These are phyloP conservation scores for Oophaga pumilio DNA, from an alignment of 2,113 vertebrate species.

Conservation along the genomic window DNA sequence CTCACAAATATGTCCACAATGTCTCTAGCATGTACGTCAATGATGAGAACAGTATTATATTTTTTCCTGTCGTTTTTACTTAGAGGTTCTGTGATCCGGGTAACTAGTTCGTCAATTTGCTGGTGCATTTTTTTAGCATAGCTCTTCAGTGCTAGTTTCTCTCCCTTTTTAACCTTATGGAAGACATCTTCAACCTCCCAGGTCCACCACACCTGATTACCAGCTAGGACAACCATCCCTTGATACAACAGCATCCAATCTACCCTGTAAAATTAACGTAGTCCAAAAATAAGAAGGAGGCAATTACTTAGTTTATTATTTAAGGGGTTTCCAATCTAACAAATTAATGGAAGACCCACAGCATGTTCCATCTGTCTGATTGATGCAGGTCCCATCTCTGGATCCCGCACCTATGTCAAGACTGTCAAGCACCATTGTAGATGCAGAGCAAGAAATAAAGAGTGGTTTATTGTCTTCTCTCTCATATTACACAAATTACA, in stretches of 20 bases:
- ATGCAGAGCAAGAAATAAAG: too few species aligned
- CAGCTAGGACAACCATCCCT: slow-evolving; percentile 94
- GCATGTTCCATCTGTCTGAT: too few species aligned
- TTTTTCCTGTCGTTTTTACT: slow-evolving; percentile 88
- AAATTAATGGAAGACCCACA: too few species aligned
- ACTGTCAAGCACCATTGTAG: too few species aligned
- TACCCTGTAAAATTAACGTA: slow-evolving; percentile 70
- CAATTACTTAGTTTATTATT: not conserved
- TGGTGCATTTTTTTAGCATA: slow-evolving; percentile 86
- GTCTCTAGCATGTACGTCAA: slow-evolving; percentile 94
- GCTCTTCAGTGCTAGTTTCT: slow-evolving; percentile 85
- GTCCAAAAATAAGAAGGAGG: not conserved
- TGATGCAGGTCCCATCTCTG: too few species aligned
- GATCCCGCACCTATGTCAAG: too few species aligned
- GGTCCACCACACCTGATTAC: slow-evolving; percentile 97
- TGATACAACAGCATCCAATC: slow-evolving; percentile 96
- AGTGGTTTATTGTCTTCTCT: too few species aligned
- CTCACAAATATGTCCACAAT: slow-evolving; percentile 88
- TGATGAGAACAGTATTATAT: slow-evolving; percentile 93
- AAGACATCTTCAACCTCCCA: slow-evolving; percentile 96
- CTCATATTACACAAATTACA: too few species aligned
- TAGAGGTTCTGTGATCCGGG: slow-evolving; percentile 78
- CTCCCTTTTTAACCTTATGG: slow-evolving; percentile 76
- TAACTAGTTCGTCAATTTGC: slow-evolving; percentile 90
- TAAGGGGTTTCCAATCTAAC: not conserved